These are phyloP conservation scores for Psilopsiagon aurifrons DNA, from an alignment of 2,113 vertebrate genomes.

Conservation along the genomic window DNA sequence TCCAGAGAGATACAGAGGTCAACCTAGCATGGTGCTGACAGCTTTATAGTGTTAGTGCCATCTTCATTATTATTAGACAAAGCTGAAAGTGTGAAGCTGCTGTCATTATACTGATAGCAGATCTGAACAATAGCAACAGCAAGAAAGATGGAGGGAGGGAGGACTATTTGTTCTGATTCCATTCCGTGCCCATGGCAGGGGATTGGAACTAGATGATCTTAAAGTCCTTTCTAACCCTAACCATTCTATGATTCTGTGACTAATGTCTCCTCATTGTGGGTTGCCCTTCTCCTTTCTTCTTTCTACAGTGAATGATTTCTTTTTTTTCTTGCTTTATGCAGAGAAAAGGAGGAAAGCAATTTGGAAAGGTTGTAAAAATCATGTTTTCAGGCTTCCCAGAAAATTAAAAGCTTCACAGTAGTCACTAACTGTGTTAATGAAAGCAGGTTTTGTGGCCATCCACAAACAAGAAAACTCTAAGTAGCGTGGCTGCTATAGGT, in stretches of 20 bases:
- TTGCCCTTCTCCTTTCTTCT: neutral
- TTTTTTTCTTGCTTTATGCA: neutral
- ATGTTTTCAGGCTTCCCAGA: neutral
- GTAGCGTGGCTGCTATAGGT: neutral
- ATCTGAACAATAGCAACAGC: neutral
- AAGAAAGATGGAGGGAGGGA: neutral
- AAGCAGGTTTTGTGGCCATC: neutral
- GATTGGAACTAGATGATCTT: neutral
- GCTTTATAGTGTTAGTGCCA: neutral
- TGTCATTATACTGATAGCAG: neutral
- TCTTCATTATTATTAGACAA: constrained; percentile 23
- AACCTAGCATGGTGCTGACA: neutral
- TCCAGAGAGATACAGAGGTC: neutral
- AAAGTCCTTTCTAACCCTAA: neutral
- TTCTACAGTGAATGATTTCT: neutral
- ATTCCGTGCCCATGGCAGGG: neutral
- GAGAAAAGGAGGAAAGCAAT: neutral
- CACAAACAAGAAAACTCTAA: neutral
- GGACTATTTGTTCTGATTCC: neutral
- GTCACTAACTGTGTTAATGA: neutral
- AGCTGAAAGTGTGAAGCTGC: neutral
- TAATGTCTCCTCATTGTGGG: neutral
- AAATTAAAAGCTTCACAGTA: neutral
- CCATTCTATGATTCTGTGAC: neutral
- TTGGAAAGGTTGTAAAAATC: neutral